phyloP scores from a whole-genome alignment of 2,113 vertebrate species.

The Peromyscus polionotus region DNA sequence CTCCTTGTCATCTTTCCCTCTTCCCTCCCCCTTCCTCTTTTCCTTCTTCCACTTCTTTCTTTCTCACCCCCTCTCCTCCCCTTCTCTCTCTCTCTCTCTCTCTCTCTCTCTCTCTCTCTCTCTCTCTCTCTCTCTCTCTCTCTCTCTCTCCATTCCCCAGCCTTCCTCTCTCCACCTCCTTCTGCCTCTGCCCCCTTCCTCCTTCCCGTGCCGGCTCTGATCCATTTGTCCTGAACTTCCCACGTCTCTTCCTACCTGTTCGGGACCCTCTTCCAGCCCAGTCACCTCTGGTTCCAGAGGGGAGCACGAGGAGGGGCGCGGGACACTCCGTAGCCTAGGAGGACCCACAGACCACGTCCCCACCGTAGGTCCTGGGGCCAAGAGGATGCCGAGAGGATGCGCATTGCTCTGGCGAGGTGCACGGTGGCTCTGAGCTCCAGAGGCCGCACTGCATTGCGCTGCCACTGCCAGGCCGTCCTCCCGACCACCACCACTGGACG shows the following conservation, averaged over 20 bases:
- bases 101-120: not conserved
- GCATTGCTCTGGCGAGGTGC: not conserved
- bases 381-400: rapidly evolving
- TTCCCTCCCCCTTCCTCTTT: no score
- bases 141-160: not conserved
- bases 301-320: not conserved
- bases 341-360: not conserved
- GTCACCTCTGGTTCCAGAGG: not conserved
- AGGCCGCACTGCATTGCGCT: not conserved
- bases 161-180: no score
- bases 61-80: no score
- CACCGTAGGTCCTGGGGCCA: not conserved
- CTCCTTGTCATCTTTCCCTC: no score
- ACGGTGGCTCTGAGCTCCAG: rapidly evolving
- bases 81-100: rapidly evolving
- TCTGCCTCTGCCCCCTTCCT: not conserved
- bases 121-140: rapidly evolving
- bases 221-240: not conserved
- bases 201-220: rapidly evolving
- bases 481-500: not conserved
- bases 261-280: no score
- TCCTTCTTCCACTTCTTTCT: rapidly evolving
- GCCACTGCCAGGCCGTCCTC: not conserved
- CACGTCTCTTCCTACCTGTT: not conserved
- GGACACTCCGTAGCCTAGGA: no score